Conservation (phyloP, 2,113 vertebrate species). For the Xenopus borealis region DNA sequence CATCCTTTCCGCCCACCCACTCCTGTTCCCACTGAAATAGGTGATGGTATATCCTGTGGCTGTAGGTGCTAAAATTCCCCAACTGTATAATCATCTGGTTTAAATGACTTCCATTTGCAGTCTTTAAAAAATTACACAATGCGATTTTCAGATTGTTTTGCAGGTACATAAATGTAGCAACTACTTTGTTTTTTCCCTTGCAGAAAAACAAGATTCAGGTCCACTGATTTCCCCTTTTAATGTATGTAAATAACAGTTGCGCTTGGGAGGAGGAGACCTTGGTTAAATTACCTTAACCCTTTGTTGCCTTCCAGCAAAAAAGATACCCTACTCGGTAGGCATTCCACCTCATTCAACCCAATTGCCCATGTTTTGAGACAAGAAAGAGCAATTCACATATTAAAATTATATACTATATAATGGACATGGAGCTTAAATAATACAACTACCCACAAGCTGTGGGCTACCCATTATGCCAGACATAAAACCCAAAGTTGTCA, state of each 20-base stretch:
- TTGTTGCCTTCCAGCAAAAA: background rate
- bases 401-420: no score
- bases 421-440: no score
- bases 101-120: conserved; percentile 77
- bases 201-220: conserved; percentile 53
- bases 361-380: no score
- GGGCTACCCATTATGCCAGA: no score
- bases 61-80: conserved; percentile 51
- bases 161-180: conserved; percentile 62
- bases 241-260: conserved; percentile 65
- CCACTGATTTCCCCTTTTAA: conserved; percentile 58
- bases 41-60: conserved; percentile 71
- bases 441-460: no score
- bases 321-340: no score
- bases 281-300: conserved; percentile 64
- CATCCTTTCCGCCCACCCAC: conserved; percentile 84
- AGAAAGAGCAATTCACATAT: no score
- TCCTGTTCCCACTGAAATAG: conserved; percentile 75
- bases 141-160: conserved; percentile 55
- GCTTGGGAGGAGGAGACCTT: conserved; percentile 44
- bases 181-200: conserved; percentile 69
- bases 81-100: conserved; percentile 68
- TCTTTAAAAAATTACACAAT: conserved; percentile 69
- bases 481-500: no score
- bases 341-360: no score